Base-by-base conservation (phyloP, 2,888 invertebrate species). In the Orgyia antiqua region DNA sequence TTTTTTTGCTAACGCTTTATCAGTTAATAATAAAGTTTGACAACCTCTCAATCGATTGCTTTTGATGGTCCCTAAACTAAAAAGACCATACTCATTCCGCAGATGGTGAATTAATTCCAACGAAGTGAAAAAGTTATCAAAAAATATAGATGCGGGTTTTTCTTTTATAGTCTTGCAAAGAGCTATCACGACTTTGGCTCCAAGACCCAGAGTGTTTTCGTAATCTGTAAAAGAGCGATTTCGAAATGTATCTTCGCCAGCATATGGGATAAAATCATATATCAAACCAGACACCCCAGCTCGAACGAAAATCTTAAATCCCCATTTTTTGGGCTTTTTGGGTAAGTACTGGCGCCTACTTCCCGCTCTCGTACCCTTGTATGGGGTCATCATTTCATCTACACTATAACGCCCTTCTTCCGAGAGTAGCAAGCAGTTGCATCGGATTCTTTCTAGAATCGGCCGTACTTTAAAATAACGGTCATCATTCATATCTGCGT, bases 241-340 rank as follows among this genome's bases (percentile, higher is more conserved):
- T 7, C 36, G 15, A 18, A 38, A 38, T 2, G 37, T 33, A n/a
- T 25, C 30, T 1, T 38, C 37, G 4, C 34, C 37, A n/a, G 32
- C 36, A 30, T 41, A 36, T 11, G 36, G 5, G 10, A 33, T 4
- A 26, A 36, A 40, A 13, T 41, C 42, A 12, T 38, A 42, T 7
- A 38, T 27, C 1, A 27, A 26, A 4, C 42, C 42, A 10, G 42
- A 42, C 6, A 33, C 35, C 9, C 42, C 42, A 13, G 38, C 31
- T 6, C 35, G 28, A 9, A 42, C 38, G 13, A 33, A 31, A 12
- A 20, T 31, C 25, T 38, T 35, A 18, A 33, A 38, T 4, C 42
- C 35, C 37, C 38, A 42, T 36, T 42, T 37, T 27, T 27, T 31
- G 5, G 34, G 38, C 11, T 36, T 36, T 2, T 18, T 7, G 3